Percentiles rank a stretch among this genome's conserved stretches.
phyloP scores from a whole-genome alignment of 2,888 invertebrate genomes.

The Sesamia inferens region DNA sequence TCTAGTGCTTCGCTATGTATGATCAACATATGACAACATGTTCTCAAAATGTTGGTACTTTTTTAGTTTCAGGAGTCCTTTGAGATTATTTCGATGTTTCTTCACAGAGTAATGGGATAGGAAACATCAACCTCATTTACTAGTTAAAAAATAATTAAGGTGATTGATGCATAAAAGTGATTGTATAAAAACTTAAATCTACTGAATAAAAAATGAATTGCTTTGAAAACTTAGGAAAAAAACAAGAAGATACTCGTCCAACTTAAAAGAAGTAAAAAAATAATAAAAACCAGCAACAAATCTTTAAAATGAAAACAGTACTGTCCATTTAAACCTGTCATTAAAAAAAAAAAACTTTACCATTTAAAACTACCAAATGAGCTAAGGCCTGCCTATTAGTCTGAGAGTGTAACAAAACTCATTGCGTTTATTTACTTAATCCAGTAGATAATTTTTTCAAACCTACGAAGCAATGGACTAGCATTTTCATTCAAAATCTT shows the following conservation, averaged over 20 bases:
- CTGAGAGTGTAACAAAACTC: neutral
- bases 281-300: neutral
- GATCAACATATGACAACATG: too few species aligned
- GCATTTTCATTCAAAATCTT: neutral
- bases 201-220: neutral
- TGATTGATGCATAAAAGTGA: neutral
- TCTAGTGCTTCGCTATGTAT: too few species aligned
- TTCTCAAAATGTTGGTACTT: too few species aligned
- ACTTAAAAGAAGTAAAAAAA: neutral
- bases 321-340: too few species aligned
- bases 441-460: neutral
- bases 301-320: neutral
- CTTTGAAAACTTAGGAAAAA: neutral
- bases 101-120: neutral
- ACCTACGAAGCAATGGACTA: neutral
- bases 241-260: neutral
- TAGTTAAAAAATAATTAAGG: neutral
- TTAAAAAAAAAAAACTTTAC: too few species aligned
- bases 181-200: neutral
- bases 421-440: neutral
- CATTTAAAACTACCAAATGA: too few species aligned
- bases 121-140: neutral
- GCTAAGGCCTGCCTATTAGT: too few species aligned
- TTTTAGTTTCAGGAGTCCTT: neutral
- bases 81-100: neutral